Base-by-base conservation (phyloP, 2,113 vertebrate species). In the Prietella phreatophila region DNA sequence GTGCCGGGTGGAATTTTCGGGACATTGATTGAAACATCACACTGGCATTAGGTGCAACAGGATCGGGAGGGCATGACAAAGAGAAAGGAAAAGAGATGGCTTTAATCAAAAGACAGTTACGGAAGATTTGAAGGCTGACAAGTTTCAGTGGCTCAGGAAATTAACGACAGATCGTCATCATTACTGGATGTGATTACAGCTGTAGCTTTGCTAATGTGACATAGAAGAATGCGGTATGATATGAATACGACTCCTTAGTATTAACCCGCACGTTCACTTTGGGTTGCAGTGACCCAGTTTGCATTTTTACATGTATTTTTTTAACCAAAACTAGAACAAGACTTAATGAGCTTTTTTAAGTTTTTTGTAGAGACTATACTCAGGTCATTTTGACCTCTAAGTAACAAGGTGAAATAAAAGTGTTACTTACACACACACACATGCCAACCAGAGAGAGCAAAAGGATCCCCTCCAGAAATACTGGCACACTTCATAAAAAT, bases 181-280 rank as follows among this genome's bases (percentile, higher is more conserved):
- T 87, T 82, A 87, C 39, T 56, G 61, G 73, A 81, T 67, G 88
- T 55, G 39, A 86, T 89, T 83, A 87, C 69, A 91, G 85, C 93
- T 93, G 92, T 93, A 91, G 86, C 89, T 42, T 56, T 84, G 89
- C 89, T 79, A 91, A 93, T 81, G 91, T 92, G 91, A 88, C 94
- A 30, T 22, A 63, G 76, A 80, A 92, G 90, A 91, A 87, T 86
- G 90, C 84, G 1, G 81, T 91, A 71, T 93, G 91, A 90, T 94
- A 87, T 93, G 2, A 81, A 92, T 91, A 65, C 78, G 53, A n/a
- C 85, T 61, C 76, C n/a, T 84, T 19, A 89, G 82, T 87, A 87
- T 91, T 56, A 88, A 79, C 76, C 47, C 76, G 55, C 30, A n/a
- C 27, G 47, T 79, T 79, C 47, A 47, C 13, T 17, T 79, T 30